phyloP scores from a whole-genome alignment of 2,113 vertebrate species.

The Alosa alosa region DNA sequence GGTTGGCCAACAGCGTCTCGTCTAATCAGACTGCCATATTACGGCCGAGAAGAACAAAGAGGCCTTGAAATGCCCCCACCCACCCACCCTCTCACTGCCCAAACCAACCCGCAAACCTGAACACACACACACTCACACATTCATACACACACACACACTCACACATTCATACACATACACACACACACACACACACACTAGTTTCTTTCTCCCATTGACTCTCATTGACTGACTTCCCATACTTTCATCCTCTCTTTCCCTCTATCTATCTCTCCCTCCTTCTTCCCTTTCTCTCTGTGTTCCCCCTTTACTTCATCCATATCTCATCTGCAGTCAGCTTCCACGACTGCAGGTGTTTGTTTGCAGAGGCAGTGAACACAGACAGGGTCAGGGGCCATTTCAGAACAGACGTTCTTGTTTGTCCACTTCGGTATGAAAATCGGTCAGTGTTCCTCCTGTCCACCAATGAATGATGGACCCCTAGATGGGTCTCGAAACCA shows the following conservation, averaged over 20 bases:
- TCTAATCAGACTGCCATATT: not conserved
- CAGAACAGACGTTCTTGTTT: not conserved
- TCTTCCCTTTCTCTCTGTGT: constrained; percentile 13
- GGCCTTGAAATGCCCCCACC: not conserved
- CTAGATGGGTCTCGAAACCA: too few relatives aligned
- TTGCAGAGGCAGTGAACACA: not conserved
- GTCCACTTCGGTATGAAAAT: not conserved
- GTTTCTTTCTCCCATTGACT: not conserved
- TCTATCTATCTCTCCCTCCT: not conserved
- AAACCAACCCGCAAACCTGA: not conserved
- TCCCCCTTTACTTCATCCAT: not conserved
- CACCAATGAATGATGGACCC: not conserved
- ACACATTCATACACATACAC: not conserved
- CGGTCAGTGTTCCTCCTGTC: not conserved
- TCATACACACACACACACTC: not conserved
- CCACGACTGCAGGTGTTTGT: not conserved
- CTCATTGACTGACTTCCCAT: too few relatives aligned
- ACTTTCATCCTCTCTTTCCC: not conserved
- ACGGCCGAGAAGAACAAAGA: not conserved
- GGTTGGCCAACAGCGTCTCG: not conserved
- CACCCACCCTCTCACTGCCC: not conserved
- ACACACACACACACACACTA: not conserved
- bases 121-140: not conserved
- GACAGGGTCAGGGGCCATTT: not conserved
- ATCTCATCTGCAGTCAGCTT: not conserved